Evolutionary conservation across 64 coral and sea anemone genomes (phyloP), one percentile per base, ranked within the genome.

Genomic region (Anthopleura sola): DNA sequence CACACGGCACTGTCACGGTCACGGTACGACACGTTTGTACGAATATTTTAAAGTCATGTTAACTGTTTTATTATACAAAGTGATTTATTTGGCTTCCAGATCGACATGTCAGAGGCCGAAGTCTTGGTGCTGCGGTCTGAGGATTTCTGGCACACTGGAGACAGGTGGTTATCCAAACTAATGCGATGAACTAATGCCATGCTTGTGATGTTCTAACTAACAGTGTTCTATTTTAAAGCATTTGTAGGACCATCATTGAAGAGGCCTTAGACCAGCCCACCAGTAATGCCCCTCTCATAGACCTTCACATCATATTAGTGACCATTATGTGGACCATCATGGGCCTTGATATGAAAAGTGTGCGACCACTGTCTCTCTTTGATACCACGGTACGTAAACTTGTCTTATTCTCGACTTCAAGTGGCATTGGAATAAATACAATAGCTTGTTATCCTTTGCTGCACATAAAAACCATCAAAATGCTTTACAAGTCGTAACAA

Each of bases 281-380:
- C 16, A 95, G 93, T 82, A 90, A 95, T 46, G 74, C 84, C 37
- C 74, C 93, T 37, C 82, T 99, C 20, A 90, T 95, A 24, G 38
- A 86, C 68, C 87, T 99, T 57, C 97, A 99, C 47, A 60, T 84
- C 3, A 86, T 86, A 84, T 32, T 99, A 38, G 75, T 95, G 55
- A 85, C 92, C 12, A 86, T 99, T 50, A 64, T 99, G 36, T 99
- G 97, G 92, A 71, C 92, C 24, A 88, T 95, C 7, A 87, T 99
- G 84, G 97, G 90, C 26, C 84, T 92, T 29, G 90, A 92, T 19
- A 94, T 99, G 75, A 99, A 95, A 57, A 95, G 93, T 64, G 81
- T 95, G 21, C 89, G 90, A 89, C 97, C 93, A 60, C 85, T 99
- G 75, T 82, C 90, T 15, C 97, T 99, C 49, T 92, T 99, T 74